These are phyloP conservation scores for Paracanthobrama guichenoti DNA, from an alignment of 2,113 vertebrate species.

Conservation along the genomic window DNA sequence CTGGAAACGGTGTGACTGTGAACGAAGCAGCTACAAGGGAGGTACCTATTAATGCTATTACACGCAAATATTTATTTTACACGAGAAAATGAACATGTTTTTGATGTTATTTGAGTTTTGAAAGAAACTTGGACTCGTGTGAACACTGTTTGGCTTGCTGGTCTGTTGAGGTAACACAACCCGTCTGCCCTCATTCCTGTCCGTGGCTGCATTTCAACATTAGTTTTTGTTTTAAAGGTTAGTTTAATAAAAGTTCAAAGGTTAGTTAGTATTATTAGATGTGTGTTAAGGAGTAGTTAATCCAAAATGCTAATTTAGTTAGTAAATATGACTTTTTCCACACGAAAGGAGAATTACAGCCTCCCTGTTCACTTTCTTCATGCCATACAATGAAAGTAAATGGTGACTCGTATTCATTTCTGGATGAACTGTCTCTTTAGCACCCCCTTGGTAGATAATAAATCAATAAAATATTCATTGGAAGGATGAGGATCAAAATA, in stretches of 20 bases:
- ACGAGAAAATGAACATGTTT: neutral
- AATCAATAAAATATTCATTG: no score
- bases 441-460: neutral
- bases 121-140: neutral
- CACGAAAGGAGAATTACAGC: neutral
- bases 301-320: no score
- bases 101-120: neutral
- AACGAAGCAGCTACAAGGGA: slow-evolving; percentile 54
- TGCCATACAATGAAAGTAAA: neutral
- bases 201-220: neutral
- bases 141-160: neutral
- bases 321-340: neutral
- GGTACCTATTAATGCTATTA: slow-evolving; percentile 6
- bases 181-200: slow-evolving; percentile 61
- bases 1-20: slow-evolving; percentile 47
- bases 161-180: slow-evolving; percentile 56
- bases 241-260: no score
- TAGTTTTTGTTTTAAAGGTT: no score
- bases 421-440: neutral
- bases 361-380: neutral
- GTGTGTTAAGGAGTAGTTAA: neutral
- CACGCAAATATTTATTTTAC: neutral
- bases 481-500: no score
- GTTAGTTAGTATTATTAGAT: neutral
- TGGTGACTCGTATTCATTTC: neutral